Conservation (phyloP, 1,140 invertebrate species). For the Odontomachus brunneus region DNA sequence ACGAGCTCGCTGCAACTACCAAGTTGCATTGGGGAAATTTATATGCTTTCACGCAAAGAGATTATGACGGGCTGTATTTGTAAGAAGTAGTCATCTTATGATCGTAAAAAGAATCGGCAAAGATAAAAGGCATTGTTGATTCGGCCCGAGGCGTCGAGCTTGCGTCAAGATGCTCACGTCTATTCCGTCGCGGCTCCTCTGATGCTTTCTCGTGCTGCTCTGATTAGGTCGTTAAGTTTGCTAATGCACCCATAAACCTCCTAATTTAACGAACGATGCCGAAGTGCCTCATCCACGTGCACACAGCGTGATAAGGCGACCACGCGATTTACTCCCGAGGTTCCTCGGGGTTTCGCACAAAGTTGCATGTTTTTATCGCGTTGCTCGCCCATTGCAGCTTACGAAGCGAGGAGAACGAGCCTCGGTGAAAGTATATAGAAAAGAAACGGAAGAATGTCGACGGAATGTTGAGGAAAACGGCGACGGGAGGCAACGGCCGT, state of each 20-base stretch:
- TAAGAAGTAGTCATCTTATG: constrained; percentile 11
- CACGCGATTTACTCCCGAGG: constrained; percentile 10
- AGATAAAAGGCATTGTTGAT: constrained; percentile 67
- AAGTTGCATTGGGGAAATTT: neutral
- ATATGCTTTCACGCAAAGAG: constrained; percentile 2
- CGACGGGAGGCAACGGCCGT: neutral
- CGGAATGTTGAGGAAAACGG: neutral
- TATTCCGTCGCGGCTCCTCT: constrained; percentile 56
- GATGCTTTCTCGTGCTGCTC: constrained; percentile 56
- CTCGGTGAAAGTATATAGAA: neutral
- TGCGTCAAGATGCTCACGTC: constrained; percentile 64
- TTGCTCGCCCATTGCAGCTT: constrained; percentile 3
- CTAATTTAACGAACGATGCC: constrained; percentile 75
- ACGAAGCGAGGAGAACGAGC: neutral
- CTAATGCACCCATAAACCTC: constrained; percentile 74
- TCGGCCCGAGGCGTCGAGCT: constrained; percentile 69
- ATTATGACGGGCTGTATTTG: neutral
- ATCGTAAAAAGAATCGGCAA: constrained; percentile 46
- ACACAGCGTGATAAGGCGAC: constrained; percentile 2
- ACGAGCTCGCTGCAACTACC: neutral
- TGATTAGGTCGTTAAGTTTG: constrained; percentile 79
- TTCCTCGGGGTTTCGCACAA: neutral
- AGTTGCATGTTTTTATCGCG: constrained; percentile 18
- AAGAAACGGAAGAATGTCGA: neutral
- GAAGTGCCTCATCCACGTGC: constrained; percentile 19